A percentile compares a stretch with the other conserved stretches of the same genome.
Conservation (phyloP, 2,888 invertebrate genomes). For the Synergus itoensis region DNA sequence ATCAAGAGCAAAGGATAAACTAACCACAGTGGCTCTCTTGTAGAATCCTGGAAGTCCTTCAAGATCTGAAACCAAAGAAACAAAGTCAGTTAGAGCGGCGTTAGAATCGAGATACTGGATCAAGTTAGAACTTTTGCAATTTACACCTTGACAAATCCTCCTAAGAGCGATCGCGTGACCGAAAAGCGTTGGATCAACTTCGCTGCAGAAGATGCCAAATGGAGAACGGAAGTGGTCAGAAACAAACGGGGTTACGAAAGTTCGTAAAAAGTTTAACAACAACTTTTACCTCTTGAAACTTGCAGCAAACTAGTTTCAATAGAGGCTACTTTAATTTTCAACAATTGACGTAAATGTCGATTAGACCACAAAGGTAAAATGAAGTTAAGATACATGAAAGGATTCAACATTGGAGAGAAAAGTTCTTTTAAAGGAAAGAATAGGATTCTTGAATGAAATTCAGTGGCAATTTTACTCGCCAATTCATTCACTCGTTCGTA, state of each 20-base stretch:
- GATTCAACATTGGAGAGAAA: too few relatives aligned
- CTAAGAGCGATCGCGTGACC: constrained; percentile 64
- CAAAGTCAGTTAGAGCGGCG: constrained; percentile 56
- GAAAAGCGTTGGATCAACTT: constrained; percentile 42
- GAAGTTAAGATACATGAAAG: too few relatives aligned
- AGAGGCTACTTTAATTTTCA: neutral
- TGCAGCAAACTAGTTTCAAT: neutral
- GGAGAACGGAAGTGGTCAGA: constrained; percentile 44
- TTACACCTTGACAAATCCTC: constrained; percentile 68
- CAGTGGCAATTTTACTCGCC: neutral
- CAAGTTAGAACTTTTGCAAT: constrained; percentile 69
- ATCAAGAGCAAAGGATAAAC: constrained; percentile 51
- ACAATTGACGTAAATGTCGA: neutral
- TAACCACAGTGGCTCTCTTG: constrained; percentile 59
- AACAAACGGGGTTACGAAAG: constrained; percentile 46
- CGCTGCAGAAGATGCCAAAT: constrained; percentile 24
- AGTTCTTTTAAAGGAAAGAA: neutral
- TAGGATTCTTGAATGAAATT: neutral
- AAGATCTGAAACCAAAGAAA: constrained; percentile 68
- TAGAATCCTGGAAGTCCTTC: constrained; percentile 56
- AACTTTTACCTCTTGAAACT: constrained; percentile 21
- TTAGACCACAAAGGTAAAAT: too few relatives aligned
- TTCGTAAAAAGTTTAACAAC: constrained; percentile 42
- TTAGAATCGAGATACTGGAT: constrained; percentile 57
- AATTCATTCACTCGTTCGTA: constrained; percentile 1